Evolutionary conservation across 2,888 invertebrate genomes (phyloP), one percentile per base, ranked within the genome.

Genomic region (Pollenia angustigena): DNA sequence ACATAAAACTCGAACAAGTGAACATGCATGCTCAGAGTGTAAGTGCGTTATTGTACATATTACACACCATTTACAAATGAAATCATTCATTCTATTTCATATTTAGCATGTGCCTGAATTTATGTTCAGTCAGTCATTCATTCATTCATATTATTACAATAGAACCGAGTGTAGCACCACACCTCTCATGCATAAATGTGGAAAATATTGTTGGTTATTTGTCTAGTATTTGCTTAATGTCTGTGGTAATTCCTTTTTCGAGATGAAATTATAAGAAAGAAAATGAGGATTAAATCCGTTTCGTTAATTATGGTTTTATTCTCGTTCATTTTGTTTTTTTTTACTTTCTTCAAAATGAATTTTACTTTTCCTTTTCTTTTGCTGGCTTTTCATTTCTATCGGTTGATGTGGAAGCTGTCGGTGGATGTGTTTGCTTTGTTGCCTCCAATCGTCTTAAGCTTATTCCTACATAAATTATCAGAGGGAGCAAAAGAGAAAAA

Each of bases 81-180:
- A 86, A 83, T 80, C 75, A 81, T 75, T 87, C 56, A 87, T 87
- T 87, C 42, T 74, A 72, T 87, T 66, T 74, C 68, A 87, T 72
- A 75, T 62, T 62, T 23, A 56, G 64, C 76, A 64, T 48, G 48
- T 42, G 81, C 50, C 54, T 54, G 82, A 54, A 71, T 71, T 46
- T 44, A 78, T 83, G 66, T 75, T 74, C 52, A 23, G 23, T 23
- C 23, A 23, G 2, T 23, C 23, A 23, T 23, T 23, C 23, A 44
- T 62, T 62, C 46, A 69, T 50, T 69, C 80, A n/a, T 76, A 9
- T 66, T 16, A 40, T 48, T 58, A 11, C 42, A 32, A 54, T n/a
- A 4, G 58, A 0, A 44, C n/a, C 48, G 10, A 71, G 18, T 44
- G 14, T 44, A 10, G 18, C 14, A 18, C 10, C 18, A 16, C 32